phyloP scores from a whole-genome alignment of 2,888 invertebrate genomes.

The Drosophila macrothrix region DNA sequence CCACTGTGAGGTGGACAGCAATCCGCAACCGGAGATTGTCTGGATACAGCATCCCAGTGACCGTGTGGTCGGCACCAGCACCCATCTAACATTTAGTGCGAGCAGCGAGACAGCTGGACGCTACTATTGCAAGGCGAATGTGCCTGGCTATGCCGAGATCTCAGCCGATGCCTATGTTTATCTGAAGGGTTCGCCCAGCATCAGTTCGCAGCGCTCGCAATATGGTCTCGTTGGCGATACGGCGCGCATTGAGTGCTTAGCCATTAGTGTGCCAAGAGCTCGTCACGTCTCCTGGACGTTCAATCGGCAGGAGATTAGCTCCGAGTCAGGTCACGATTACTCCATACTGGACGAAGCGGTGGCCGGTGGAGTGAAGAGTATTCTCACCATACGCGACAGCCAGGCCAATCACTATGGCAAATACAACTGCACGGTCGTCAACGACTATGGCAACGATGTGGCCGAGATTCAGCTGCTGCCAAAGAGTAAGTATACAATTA shows the following conservation, averaged over 20 bases:
- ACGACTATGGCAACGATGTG: constrained; percentile 94
- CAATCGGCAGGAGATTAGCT: constrained; percentile 92
- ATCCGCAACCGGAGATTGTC: constrained; percentile 94
- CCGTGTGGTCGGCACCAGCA: constrained; percentile 90
- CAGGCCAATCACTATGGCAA: constrained; percentile 94
- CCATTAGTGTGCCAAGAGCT: constrained; percentile 95
- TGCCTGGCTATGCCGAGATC: constrained; percentile 94
- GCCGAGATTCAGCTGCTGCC: constrained; percentile 93
- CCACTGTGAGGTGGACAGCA: constrained; percentile 95
- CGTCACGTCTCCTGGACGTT: constrained; percentile 95
- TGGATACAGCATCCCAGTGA: constrained; percentile 95
- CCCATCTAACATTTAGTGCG: constrained; percentile 92
- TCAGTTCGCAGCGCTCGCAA: constrained; percentile 92
- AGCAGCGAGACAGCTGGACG: constrained; percentile 93
- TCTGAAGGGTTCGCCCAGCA: constrained; percentile 92
- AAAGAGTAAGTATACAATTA: constrained; percentile 90
- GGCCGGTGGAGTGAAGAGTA: constrained; percentile 93
- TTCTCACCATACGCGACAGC: constrained; percentile 94
- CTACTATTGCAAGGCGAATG: constrained; percentile 95
- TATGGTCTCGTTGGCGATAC: constrained; percentile 93
- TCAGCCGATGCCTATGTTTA: constrained; percentile 92
- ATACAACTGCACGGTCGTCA: constrained; percentile 97
- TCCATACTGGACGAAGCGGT: constrained; percentile 91
- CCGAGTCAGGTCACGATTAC: constrained; percentile 90
- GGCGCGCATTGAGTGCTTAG: constrained; percentile 94